Evolutionary conservation across 2,888 invertebrate genomes (phyloP).

Genomic region (Cheilosia urbana): DNA sequence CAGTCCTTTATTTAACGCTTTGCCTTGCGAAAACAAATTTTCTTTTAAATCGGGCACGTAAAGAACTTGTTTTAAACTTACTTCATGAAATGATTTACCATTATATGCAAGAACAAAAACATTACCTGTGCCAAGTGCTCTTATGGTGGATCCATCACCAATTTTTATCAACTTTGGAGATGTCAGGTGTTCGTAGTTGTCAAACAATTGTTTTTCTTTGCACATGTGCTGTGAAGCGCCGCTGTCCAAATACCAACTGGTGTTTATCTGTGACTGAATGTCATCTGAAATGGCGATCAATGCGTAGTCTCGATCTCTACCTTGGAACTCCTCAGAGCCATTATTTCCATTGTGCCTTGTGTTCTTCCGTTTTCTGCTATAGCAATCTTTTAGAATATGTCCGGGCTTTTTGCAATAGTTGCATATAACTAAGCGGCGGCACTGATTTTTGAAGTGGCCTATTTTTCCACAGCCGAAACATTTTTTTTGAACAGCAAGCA

Average conservation of each 20-base stretch:
- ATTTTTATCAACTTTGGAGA: slow-evolving; percentile 4
- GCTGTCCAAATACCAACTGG: too few relatives aligned
- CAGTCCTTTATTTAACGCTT: slow-evolving; percentile 2
- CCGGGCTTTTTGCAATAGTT: slow-evolving; percentile 17
- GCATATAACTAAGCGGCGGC: neutral
- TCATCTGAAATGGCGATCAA: too few relatives aligned
- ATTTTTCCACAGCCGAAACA: neutral
- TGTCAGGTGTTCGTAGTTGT: neutral
- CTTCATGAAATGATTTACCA: neutral
- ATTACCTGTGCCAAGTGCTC: slow-evolving; percentile 2
- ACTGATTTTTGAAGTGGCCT: neutral
- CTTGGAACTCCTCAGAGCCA: slow-evolving; percentile 2
- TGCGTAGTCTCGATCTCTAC: neutral
- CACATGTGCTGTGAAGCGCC: too few relatives aligned
- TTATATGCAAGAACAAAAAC: neutral
- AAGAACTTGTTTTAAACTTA: neutral
- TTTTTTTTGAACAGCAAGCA: slow-evolving; percentile 4
- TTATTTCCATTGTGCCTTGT: neutral
- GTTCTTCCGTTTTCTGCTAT: neutral
- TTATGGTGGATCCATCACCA: neutral
- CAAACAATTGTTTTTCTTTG: neutral
- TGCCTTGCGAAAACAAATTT: slow-evolving; percentile 15
- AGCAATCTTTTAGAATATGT: slow-evolving; percentile 13
- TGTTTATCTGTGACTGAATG: too few relatives aligned
- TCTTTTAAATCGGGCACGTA: neutral